phyloP scores from a whole-genome alignment of 1,140 invertebrate genomes.

The Trichonephila clavipes region DNA sequence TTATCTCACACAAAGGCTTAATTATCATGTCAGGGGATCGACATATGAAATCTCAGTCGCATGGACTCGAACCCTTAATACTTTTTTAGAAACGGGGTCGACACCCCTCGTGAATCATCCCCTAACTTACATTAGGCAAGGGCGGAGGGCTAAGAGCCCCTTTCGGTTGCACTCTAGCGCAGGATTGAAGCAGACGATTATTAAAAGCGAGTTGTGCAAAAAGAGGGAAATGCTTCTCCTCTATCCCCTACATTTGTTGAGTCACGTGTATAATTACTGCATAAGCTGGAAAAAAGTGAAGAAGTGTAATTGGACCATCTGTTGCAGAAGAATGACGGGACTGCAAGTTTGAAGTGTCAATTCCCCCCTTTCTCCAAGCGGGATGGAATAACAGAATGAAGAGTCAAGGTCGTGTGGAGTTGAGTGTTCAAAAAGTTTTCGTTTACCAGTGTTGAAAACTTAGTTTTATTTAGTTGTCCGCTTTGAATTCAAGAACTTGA shows the following conservation, averaged over 20 bases:
- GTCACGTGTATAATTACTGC: neutral
- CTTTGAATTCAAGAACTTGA: too few relatives aligned
- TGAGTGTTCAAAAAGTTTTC: too few relatives aligned
- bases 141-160: neutral
- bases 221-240: neutral
- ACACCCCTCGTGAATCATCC: neutral
- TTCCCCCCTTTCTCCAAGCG: neutral
- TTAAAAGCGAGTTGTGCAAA: conserved; percentile 15
- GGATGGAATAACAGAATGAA: too few relatives aligned
- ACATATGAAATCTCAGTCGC: neutral
- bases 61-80: neutral
- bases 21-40: neutral
- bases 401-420: too few relatives aligned
- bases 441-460: too few relatives aligned
- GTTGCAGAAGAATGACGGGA: neutral
- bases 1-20: neutral
- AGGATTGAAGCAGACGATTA: neutral
- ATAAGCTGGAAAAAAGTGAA: conserved; percentile 17
- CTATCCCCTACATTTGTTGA: neutral
- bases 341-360: neutral
- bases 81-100: neutral
- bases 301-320: conserved; percentile 9
- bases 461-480: too few relatives aligned
- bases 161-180: neutral
- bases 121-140: neutral